Conservation (phyloP, 2,797 vertebrate genomes). For the Eupleurogrammus muticus region DNA sequence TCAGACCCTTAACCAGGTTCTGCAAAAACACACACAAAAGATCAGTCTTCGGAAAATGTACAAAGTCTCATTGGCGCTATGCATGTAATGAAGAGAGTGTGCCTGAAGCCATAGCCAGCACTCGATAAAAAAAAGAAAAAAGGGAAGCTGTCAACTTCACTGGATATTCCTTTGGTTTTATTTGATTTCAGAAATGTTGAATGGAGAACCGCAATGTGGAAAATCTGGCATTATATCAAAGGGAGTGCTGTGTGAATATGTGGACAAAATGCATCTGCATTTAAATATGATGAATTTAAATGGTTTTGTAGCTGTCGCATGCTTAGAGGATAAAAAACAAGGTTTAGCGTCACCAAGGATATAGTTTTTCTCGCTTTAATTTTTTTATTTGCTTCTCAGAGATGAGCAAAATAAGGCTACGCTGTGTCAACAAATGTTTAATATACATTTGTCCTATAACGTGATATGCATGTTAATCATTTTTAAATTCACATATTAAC, state of each 20-base stretch:
- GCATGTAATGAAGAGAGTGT: slow-evolving; percentile 54
- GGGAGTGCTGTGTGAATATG: slow-evolving; percentile 27
- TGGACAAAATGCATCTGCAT: slow-evolving; percentile 50
- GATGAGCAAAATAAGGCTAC: not conserved
- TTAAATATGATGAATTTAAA: slow-evolving; percentile 46
- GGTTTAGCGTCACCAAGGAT: slow-evolving; percentile 31
- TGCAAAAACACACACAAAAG: slow-evolving; percentile 31
- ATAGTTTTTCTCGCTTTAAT: slow-evolving; percentile 10
- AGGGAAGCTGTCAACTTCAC: slow-evolving; percentile 46
- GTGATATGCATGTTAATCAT: slow-evolving; percentile 24
- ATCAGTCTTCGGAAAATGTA: slow-evolving; percentile 56
- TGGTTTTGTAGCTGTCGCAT: slow-evolving; percentile 31
- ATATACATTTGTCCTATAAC: slow-evolving; percentile 19
- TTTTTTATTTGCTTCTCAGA: slow-evolving; percentile 3
- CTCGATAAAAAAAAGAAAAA: slow-evolving; percentile 32
- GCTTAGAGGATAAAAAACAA: slow-evolving; percentile 28
- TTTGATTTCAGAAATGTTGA: slow-evolving; percentile 61
- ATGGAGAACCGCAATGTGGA: slow-evolving; percentile 36
- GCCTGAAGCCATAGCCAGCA: slow-evolving; percentile 63
- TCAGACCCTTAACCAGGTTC: slow-evolving; percentile 63
- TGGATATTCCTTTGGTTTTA: slow-evolving; percentile 49
- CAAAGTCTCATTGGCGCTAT: slow-evolving; percentile 63
- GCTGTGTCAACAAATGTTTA: slow-evolving; percentile 28
- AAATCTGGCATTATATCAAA: slow-evolving; percentile 57
- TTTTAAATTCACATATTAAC: slow-evolving; percentile 34